phyloP scores from a whole-genome alignment of 1,140 invertebrate genomes.

The Lanistes nyassanus region DNA sequence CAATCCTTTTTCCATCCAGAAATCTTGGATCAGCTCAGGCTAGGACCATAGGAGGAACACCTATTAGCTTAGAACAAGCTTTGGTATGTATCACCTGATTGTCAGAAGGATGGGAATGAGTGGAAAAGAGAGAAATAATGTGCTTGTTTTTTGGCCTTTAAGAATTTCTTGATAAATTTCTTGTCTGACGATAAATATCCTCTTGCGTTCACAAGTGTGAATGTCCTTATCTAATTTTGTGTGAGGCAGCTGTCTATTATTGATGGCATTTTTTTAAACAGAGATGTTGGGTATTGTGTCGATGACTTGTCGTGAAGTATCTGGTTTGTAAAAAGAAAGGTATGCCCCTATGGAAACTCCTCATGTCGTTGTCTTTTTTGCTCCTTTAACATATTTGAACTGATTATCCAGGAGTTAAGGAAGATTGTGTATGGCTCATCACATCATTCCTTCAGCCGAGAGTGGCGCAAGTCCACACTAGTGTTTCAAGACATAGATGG shows the following conservation, averaged over 20 bases:
- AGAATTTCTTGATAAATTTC: background rate
- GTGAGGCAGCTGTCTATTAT: background rate
- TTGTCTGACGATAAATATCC: background rate
- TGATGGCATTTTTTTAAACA: background rate
- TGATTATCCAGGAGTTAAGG: slow-evolving; percentile 39
- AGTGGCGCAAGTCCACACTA: slow-evolving; percentile 46
- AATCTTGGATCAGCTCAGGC: slow-evolving; percentile 31
- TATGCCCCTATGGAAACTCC: no score
- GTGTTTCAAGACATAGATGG: slow-evolving; percentile 41
- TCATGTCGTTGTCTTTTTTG: no score
- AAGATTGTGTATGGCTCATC: slow-evolving; percentile 41
- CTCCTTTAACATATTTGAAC: background rate
- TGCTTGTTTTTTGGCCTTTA: no score
- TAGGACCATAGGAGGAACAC: slow-evolving; percentile 39
- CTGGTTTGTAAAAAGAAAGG: no score
- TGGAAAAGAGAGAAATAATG: no score
- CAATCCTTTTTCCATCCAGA: slow-evolving; percentile 22
- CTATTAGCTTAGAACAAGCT: slow-evolving; percentile 43
- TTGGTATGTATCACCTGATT: slow-evolving; percentile 32
- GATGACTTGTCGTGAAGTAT: no score
- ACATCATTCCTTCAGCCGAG: slow-evolving; percentile 44
- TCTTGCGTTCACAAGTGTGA: background rate
- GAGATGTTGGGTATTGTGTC: no score
- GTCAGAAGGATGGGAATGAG: no score
- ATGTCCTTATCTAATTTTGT: background rate